A percentile compares a stretch with the other conserved stretches of the same genome.
phyloP scores from a whole-genome alignment of 1,140 invertebrate genomes.

The Drosophila pseudoobscura region DNA sequence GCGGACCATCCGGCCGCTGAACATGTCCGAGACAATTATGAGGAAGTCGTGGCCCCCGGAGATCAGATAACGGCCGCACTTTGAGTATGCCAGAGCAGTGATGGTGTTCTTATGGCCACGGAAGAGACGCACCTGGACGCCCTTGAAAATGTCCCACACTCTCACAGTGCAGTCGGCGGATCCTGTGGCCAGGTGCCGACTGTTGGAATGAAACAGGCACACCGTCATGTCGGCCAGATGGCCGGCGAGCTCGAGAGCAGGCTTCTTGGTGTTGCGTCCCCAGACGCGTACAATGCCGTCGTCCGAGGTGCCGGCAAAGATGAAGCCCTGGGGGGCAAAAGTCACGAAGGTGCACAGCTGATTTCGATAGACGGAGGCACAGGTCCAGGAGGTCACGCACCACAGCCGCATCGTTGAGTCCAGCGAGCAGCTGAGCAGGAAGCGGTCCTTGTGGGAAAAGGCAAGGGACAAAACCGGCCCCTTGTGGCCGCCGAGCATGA shows the following conservation, averaged over 20 bases:
- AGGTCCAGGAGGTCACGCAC: slow-evolving; percentile 59
- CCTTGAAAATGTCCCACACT: slow-evolving; percentile 52
- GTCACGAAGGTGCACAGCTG: slow-evolving; percentile 36
- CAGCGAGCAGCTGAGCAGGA: slow-evolving; percentile 49
- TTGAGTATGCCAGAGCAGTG: slow-evolving; percentile 37
- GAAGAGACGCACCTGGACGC: slow-evolving; percentile 47
- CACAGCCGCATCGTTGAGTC: slow-evolving; percentile 53
- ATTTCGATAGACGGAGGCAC: slow-evolving; percentile 55
- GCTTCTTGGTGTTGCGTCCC: slow-evolving; percentile 40
- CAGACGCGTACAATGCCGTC: slow-evolving; percentile 60
- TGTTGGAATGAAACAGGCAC: slow-evolving; percentile 57
- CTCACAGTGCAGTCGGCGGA: slow-evolving; percentile 52
- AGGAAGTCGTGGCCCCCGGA: slow-evolving; percentile 39
- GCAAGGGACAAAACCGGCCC: slow-evolving; percentile 33
- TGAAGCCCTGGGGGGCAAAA: slow-evolving; percentile 49
- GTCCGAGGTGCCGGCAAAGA: slow-evolving; percentile 48
- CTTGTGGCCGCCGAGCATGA: slow-evolving; percentile 37
- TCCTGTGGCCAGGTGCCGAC: slow-evolving; percentile 61
- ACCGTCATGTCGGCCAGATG: slow-evolving; percentile 45
- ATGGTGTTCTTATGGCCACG: slow-evolving; percentile 33
- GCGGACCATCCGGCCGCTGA: slow-evolving; percentile 18
- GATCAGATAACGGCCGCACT: slow-evolving; percentile 50
- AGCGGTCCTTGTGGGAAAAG: slow-evolving; percentile 50
- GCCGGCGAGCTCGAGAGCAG: slow-evolving; percentile 30
- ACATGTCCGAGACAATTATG: slow-evolving; percentile 52